Percentiles rank a stretch among this genome's conserved stretches.
phyloP scores from a whole-genome alignment of 1,140 invertebrate genomes.

The Platorchestia sp. region DNA sequence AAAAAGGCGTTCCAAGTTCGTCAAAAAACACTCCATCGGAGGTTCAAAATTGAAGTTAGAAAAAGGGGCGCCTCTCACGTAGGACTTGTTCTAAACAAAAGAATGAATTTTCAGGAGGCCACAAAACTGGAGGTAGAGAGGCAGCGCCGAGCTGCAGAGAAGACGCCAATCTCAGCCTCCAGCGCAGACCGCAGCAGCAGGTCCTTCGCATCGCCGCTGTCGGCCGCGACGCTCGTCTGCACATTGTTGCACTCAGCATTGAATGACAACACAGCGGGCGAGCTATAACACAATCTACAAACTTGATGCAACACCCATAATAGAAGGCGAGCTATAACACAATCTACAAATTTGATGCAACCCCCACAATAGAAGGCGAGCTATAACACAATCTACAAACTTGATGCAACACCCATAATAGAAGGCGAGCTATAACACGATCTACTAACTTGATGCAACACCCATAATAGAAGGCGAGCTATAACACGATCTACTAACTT shows the following conservation, averaged over 20 bases:
- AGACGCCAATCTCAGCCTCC: background rate
- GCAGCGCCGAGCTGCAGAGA: background rate
- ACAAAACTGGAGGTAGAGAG: background rate
- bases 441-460: too few species aligned
- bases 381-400: too few species aligned
- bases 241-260: too few species aligned
- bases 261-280: background rate
- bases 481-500: too few species aligned
- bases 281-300: too few species aligned
- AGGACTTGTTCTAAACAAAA: background rate
- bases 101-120: background rate
- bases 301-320: too few species aligned
- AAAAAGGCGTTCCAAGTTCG: background rate
- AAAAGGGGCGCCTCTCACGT: background rate
- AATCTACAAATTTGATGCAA: too few species aligned
- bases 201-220: background rate
- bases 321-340: too few species aligned
- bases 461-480: too few species aligned
- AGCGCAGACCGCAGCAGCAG: background rate
- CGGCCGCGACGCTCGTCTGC: background rate
- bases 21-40: background rate
- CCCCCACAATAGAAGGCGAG: too few species aligned
- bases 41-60: background rate
- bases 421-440: too few species aligned
- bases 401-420: too few species aligned